Evolutionary conservation across 2,888 invertebrate species (phyloP), one percentile per base, ranked within the genome.

Genomic region (Epicampocera succincta): DNA sequence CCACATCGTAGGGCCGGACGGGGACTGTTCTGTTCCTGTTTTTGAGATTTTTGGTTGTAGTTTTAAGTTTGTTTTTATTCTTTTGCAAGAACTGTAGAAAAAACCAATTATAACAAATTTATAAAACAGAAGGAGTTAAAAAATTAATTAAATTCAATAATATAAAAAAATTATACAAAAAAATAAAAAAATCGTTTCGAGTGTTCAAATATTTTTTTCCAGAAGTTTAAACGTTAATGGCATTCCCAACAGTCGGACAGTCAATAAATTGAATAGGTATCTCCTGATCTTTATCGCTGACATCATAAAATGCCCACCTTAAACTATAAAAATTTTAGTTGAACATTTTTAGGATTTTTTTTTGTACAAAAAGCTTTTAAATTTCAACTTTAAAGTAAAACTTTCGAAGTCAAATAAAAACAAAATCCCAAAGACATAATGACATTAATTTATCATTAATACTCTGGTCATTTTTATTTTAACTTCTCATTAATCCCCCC

Each of bases 381-480:
- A 58, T 63, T 63, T 63, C 6, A 48, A 38, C 46, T 38, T 65
- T 40, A 17, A 61, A 25, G 25, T 40, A 38, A 58, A 21, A 58
- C 19, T 66, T 48, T 46, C 60, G 52, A 54, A 61, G 33, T 17
- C 0, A 44, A 38, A 56, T 63, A 21, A 44, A 42, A 44, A 21
- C 44, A 54, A 44, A 40, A 40, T 19, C 17, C 25, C 66, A 54
- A 65, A 71, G 25, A 61, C 60, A 42, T 77, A 81, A 81, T 81
- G 81, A 77, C 81, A 81, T 73, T 77, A 76, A 81, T 81, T 81
- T 81, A 73, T 81, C 81, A 73, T 68, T 76, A 76, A 81, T 68
- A 50, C 44, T 58, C 50, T 61, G 68, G 68, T 69, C 77, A 77
- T 63, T 81, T 73, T 19, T 81, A 73, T 77, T 69, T 76, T 77